Conservation (phyloP, 1,140 invertebrate genomes). For the Meloidogyne chitwoodi region DNA sequence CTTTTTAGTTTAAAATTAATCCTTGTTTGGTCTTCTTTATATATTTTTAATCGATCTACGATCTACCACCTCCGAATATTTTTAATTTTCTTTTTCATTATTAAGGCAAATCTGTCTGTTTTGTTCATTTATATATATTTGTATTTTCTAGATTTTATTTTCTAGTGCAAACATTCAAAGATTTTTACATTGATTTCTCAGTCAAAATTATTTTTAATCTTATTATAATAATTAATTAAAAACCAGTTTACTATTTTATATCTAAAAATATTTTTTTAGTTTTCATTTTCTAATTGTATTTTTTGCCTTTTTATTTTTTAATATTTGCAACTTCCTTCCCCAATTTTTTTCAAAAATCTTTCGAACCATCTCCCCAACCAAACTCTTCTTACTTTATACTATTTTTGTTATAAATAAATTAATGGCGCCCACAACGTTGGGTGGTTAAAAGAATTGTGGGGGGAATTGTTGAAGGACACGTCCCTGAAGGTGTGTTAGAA, state of each 20-base stretch:
- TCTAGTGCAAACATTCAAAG: no score
- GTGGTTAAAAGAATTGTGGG: not conserved
- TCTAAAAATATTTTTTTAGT: not conserved
- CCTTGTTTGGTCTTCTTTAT: not conserved
- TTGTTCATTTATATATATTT: no score
- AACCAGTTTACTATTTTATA: not conserved
- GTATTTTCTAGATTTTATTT: no score
- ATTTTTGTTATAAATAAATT: constrained; percentile 16
- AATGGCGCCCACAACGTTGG: constrained; percentile 1
- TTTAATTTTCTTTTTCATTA: not conserved
- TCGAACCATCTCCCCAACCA: not conserved
- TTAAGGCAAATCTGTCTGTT: no score
- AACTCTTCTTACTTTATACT: not conserved
- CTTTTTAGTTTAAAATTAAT: not conserved
- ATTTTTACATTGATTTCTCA: not conserved
- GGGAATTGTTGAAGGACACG: not conserved
- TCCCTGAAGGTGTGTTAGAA: not conserved
- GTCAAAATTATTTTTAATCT: not conserved
- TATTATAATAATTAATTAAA: not conserved
- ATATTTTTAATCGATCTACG: not conserved
- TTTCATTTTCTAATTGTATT: not conserved
- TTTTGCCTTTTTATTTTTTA: not conserved
- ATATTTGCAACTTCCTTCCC: constrained; percentile 1
- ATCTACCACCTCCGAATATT: not conserved
- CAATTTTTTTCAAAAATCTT: not conserved